Conservation (phyloP, 2,797 vertebrate genomes). For the Oceanodroma leucorhoa region DNA sequence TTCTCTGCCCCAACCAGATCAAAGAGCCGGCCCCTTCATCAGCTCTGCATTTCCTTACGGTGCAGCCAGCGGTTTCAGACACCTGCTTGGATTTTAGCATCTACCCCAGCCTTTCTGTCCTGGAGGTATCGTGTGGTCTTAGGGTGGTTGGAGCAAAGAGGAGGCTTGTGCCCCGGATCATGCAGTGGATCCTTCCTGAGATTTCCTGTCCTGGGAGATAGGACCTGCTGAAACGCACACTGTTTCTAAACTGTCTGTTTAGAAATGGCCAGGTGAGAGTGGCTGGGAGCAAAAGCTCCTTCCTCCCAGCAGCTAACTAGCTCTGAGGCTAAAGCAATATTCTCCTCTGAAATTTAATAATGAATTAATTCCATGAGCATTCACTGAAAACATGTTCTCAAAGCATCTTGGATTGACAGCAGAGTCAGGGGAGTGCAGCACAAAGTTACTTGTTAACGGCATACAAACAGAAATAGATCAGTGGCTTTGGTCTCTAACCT, state of each 20-base stretch:
- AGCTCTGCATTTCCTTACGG: not conserved
- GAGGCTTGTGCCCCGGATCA: not conserved
- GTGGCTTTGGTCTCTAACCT: not conserved
- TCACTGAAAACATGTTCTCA: not conserved
- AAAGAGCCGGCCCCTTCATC: not conserved
- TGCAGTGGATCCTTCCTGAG: not conserved
- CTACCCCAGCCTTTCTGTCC: not conserved
- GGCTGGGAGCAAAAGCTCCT: not conserved
- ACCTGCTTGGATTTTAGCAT: not conserved
- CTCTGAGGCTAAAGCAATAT: not conserved
- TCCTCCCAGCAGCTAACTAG: not conserved
- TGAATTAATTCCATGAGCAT: not conserved
- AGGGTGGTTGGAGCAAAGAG: not conserved
- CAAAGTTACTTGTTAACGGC: not conserved
- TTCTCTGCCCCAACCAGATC: not conserved
- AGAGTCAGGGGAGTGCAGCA: not conserved
- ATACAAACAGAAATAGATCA: not conserved
- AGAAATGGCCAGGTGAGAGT: not conserved
- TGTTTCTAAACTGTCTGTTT: not conserved
- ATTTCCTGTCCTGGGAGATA: not conserved
- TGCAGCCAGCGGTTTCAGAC: not conserved
- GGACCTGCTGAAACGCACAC: not conserved
- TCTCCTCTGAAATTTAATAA: not conserved
- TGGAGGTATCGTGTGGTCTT: not conserved
- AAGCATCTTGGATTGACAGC: not conserved